Evolutionary conservation across 2,888 invertebrate species (phyloP).

Genomic region (Chrysolina americana): DNA sequence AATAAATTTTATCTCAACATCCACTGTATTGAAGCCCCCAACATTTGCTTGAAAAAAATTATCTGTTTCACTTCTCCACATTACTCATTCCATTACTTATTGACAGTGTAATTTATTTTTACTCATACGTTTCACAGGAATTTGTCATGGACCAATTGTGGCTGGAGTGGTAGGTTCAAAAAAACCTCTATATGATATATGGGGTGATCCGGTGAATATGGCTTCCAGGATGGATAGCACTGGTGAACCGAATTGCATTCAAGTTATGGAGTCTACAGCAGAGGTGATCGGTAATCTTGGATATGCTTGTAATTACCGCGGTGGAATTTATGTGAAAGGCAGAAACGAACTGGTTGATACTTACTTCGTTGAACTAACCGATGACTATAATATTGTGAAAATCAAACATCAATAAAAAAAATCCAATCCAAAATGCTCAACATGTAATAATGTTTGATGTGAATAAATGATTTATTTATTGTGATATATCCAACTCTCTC

Average conservation of each 20-base stretch:
- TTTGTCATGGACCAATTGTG: slow-evolving; percentile 91
- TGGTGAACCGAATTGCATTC: slow-evolving; percentile 74
- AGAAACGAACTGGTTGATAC: slow-evolving; percentile 78
- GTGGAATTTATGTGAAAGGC: slow-evolving; percentile 82
- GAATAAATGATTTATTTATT: too few species aligned
- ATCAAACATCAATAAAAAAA: neutral
- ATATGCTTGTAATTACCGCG: slow-evolving; percentile 79
- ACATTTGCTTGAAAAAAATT: too few species aligned
- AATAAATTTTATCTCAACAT: too few species aligned
- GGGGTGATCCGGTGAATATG: slow-evolving; percentile 98
- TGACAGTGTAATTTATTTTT: neutral
- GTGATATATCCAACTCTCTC: too few species aligned
- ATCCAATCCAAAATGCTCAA: too few species aligned
- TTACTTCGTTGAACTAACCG: slow-evolving; percentile 80
- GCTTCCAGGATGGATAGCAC: slow-evolving; percentile 97
- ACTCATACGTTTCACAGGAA: slow-evolving; percentile 74
- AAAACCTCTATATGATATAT: slow-evolving; percentile 96
- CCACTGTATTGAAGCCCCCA: too few species aligned
- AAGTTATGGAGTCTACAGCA: slow-evolving; percentile 81
- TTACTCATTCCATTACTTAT: neutral
- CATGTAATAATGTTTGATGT: too few species aligned
- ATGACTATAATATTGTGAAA: slow-evolving; percentile 62
- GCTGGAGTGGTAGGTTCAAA: slow-evolving; percentile 96
- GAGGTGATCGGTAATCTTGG: slow-evolving; percentile 78
- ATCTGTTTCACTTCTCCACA: too few species aligned